Conservation (phyloP, 2,888 invertebrate genomes). For the Polietes domitor region DNA sequence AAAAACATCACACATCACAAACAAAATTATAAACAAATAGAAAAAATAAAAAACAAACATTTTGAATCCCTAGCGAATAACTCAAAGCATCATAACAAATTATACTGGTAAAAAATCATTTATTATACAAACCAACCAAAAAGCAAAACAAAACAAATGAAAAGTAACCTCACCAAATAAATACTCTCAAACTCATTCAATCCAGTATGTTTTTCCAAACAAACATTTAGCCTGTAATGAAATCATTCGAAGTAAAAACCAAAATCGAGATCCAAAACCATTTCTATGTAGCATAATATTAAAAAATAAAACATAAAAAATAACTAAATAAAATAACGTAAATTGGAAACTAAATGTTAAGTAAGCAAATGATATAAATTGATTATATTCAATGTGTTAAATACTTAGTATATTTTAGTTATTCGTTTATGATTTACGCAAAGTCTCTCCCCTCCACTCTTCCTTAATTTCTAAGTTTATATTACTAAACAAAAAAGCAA, state of each 20-base stretch:
- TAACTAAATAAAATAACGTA: not conserved
- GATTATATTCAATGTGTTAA: slow-evolving; percentile 23
- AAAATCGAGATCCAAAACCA: not conserved
- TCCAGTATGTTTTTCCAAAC: not conserved
- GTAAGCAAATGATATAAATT: slow-evolving; percentile 21
- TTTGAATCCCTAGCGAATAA: not conserved
- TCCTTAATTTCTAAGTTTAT: slow-evolving; percentile 22
- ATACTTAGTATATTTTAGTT: slow-evolving; percentile 15
- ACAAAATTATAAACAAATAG: slow-evolving; percentile 33
- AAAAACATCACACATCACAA: slow-evolving; percentile 35
- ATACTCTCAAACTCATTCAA: slow-evolving; percentile 1
- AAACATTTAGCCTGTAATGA: not conserved
- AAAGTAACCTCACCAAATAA: slow-evolving; percentile 26
- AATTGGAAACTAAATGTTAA: not conserved
- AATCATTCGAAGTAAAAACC: not conserved
- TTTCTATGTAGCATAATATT: slow-evolving; percentile 24
- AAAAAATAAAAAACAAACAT: slow-evolving; percentile 33
- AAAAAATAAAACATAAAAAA: not conserved
- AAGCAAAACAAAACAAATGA: slow-evolving; percentile 23
- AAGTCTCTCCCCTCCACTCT: slow-evolving; percentile 18
- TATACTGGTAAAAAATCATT: slow-evolving; percentile 56
- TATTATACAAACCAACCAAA: not conserved
- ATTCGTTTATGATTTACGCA: not conserved
- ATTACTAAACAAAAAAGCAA: no score
- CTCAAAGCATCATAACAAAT: slow-evolving; percentile 70